Base-by-base conservation (phyloP, 1,140 invertebrate genomes). In the Lordiphosa clarofinis region DNA sequence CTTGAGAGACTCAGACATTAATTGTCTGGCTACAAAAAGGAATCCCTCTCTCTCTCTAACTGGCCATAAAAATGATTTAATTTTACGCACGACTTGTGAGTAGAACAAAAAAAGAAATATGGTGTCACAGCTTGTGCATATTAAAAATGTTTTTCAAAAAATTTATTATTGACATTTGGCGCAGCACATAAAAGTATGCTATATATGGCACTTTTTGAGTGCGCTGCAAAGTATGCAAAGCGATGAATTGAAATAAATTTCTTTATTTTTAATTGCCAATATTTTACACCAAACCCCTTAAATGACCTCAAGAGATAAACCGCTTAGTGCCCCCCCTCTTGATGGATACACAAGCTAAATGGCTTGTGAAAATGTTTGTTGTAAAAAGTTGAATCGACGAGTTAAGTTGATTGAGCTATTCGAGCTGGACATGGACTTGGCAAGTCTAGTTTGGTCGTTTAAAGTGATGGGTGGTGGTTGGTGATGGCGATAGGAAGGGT, bases 1-100 rank as follows among this genome's bases (percentile, higher is more conserved):
- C 21, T 24, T 5, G 21, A 24, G 4, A 24, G 21, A 1, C 43
- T 33, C 12, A 31, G 24, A 46, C 43, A 46, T 46, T 46, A 46
- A 46, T 46, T 46, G 43, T 46, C 43, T 46, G 24, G 43, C 43
- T 31, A 33, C 28, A 7, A 12, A 11, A 33, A 46, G 13, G 31
- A 46, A 46, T 46, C 42, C 42, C 42, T 28, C 42, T 28, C 15
- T 15, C 15, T 15, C 42, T 44, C 42, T 44, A 31, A 28, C 28
- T 44, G 42, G 43, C 43, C 43, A 46, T 46, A 46, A 46, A 46
- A 46, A 46, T 46, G 43, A 46, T 46, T 46, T 46, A 46, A 46
- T 46, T 46, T 46, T 46, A 46, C 43, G 43, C 43, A 46, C 43
- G 24, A 33, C 24, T 46, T 46, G 24, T 13, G 43, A 5, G 12